Evolutionary conservation across 1,140 invertebrate genomes (phyloP).

Genomic region (Scaptodrosophila lebanonensis): DNA sequence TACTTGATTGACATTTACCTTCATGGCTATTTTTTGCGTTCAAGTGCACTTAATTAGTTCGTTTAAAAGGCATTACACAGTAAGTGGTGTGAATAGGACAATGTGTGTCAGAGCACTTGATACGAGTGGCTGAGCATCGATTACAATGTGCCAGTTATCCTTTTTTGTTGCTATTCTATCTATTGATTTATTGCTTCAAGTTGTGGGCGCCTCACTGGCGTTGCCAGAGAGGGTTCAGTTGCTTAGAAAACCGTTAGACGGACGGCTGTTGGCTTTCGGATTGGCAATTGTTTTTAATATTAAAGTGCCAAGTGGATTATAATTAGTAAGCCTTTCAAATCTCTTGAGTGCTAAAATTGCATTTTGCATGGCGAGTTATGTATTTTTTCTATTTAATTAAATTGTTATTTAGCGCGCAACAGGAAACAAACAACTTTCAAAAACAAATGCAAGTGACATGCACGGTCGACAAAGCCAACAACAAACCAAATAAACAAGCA

Average conservation of each 20-base stretch:
- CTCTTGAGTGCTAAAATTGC: too few relatives aligned
- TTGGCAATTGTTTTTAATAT: slow-evolving; percentile 1
- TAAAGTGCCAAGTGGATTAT: too few relatives aligned
- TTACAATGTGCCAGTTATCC: slow-evolving; percentile 4
- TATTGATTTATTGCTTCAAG: slow-evolving; percentile 40
- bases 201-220: background rate
- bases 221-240: background rate
- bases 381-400: slow-evolving; percentile 43
- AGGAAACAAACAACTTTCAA: slow-evolving; percentile 72
- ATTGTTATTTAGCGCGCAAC: slow-evolving; percentile 30
- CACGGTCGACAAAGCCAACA: slow-evolving; percentile 42
- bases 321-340: too few relatives aligned
- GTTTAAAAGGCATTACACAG: slow-evolving; percentile 13
- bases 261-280: slow-evolving; percentile 5
- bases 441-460: slow-evolving; percentile 61
- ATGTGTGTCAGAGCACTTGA: slow-evolving; percentile 45
- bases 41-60: slow-evolving; percentile 29
- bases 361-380: slow-evolving; percentile 27
- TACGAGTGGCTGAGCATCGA: slow-evolving; percentile 9
- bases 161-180: slow-evolving; percentile 28
- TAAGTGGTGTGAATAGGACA: too few relatives aligned
- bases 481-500: slow-evolving; percentile 27
- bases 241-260: slow-evolving; percentile 26
- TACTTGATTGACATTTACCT: background rate
- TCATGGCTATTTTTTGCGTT: slow-evolving; percentile 10